Conservation (phyloP, 2,113 vertebrate genomes). For the Dromas ardeola region DNA sequence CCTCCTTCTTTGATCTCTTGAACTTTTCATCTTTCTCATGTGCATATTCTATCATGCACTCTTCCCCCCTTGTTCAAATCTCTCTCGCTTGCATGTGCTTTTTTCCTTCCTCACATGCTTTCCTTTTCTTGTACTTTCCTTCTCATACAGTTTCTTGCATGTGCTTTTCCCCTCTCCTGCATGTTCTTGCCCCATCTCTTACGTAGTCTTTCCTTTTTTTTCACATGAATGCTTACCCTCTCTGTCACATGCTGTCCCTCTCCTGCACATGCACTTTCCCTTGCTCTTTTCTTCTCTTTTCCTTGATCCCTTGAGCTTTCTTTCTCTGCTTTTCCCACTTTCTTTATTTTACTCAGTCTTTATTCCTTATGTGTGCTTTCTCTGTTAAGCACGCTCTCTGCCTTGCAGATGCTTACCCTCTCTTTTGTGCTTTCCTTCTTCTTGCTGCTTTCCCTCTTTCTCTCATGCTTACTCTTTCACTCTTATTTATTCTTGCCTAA, state of each 20-base stretch:
- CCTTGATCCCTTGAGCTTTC: neutral
- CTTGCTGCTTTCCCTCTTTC: neutral
- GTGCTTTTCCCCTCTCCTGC: neutral
- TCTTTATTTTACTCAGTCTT: neutral
- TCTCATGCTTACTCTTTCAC: neutral
- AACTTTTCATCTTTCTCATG: neutral
- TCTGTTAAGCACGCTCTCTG: neutral
- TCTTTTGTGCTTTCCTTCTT: neutral
- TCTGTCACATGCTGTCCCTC: neutral
- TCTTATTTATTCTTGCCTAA: neutral
- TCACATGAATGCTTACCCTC: neutral
- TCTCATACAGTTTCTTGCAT: neutral
- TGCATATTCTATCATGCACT: neutral
- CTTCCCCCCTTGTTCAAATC: neutral
- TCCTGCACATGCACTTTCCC: neutral
- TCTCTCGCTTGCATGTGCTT: neutral
- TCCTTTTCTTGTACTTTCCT: neutral
- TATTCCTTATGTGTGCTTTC: neutral
- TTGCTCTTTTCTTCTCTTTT: neutral
- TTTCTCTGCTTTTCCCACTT: neutral
- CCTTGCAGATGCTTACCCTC: neutral
- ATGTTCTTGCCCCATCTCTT: neutral
- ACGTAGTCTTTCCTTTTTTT: neutral
- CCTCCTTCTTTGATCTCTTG: neutral
- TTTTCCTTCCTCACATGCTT: neutral